These are phyloP conservation scores for Plecturocebus donacophilus DNA, from an alignment of 2,113 vertebrate genomes.

Conservation along the genomic window DNA sequence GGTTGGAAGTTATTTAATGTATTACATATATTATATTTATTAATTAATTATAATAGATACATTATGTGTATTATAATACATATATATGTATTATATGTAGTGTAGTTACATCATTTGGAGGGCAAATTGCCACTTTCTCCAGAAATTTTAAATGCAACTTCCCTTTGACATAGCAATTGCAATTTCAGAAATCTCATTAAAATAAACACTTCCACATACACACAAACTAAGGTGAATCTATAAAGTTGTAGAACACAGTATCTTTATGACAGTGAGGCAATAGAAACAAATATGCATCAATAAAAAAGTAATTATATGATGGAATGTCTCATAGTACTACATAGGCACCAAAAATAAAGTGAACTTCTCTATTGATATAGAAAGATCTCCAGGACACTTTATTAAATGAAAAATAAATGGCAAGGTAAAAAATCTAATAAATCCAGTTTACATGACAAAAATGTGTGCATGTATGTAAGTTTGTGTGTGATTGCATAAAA, in stretches of 20 bases:
- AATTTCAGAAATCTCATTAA: not conserved
- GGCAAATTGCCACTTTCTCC: not conserved
- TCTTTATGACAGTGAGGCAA: not conserved
- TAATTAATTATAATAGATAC: not conserved
- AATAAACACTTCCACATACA: not conserved
- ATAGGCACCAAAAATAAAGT: not conserved
- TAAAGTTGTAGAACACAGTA: not conserved
- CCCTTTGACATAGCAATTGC: not conserved
- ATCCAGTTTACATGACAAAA: not conserved
- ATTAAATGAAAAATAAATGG: not conserved
- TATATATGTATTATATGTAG: not conserved
- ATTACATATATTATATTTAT: too few species aligned
- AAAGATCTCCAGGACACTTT: not conserved
- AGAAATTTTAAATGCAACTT: not conserved
- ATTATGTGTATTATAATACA: not conserved
- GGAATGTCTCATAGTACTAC: not conserved
- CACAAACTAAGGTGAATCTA: not conserved
- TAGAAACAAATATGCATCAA: not conserved
- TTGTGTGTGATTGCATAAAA: not conserved
- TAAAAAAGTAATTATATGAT: not conserved
- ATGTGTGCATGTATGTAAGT: not conserved
- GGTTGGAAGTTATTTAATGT: too few species aligned
- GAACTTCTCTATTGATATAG: not conserved
- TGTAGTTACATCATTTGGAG: not conserved
- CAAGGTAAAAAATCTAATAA: not conserved